Evolutionary conservation across 2,113 vertebrate genomes (phyloP), one percentile per base, ranked within the genome.

Genomic region (Chroicocephalus ridibundus): DNA sequence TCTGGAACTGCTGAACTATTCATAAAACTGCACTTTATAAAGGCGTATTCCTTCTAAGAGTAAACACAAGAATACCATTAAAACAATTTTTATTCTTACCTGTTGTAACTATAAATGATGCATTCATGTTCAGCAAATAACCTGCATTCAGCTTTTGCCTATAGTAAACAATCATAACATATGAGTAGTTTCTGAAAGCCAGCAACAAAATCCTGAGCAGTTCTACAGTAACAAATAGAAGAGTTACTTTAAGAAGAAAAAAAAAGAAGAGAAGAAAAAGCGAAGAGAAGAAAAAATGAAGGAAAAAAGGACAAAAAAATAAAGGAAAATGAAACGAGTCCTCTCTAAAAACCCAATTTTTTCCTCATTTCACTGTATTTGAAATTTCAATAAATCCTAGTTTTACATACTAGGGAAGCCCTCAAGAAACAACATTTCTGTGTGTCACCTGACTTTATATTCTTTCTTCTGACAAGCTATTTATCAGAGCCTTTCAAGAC

Each of bases 141-240:
- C 4, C 13, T 66, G 1, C 27, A 86, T 74, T 74, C 34, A 34
- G 13, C 12, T 91, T 93, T 64, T 87, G 42, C 25, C 69, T 81
- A 38, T 0, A 46, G 15, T 40, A 87, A 69, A 46, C 10, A 4
- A 61, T 44, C 0, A 0, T 6, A 74, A 65, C 7, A 26, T 19
- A 62, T 5, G 10, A 64, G 13, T n/a, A 68, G 40, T 60, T 75
- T 86, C 27, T 62, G 52, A 71, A 66, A 68, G 32, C 11, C 22
- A 78, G 18, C 3, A 82, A 55, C 16, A 82, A 69, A 86, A 89
- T n/a, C 47, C 18, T 54, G 29, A 58, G 52, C 29, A 60, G 20
- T 54, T 61, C 15, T 36, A 64, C 7, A 25, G 8, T 22, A 74
- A 36, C 9, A 65, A 72, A 58, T 7, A 14, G 3, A 77, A 36